phyloP scores from a whole-genome alignment of 2,113 vertebrate genomes.

The Hemiscyllium ocellatum region DNA sequence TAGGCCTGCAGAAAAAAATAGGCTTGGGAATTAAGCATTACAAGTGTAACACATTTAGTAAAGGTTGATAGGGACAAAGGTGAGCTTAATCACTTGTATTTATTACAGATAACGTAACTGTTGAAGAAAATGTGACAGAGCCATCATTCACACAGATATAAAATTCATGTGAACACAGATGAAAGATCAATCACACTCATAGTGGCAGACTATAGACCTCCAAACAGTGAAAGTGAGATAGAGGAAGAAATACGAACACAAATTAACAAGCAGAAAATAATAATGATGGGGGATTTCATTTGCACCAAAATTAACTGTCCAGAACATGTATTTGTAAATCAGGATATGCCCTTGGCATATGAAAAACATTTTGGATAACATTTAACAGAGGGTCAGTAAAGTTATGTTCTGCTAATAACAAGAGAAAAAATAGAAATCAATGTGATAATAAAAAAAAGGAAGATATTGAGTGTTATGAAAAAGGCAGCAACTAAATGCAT shows the following conservation, averaged over 20 bases:
- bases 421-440: too few species aligned
- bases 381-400: background rate
- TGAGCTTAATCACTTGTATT: background rate
- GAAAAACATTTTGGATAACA: background rate
- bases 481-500: background rate
- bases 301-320: background rate
- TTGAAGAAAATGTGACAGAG: background rate
- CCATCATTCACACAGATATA: background rate
- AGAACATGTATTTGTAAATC: background rate
- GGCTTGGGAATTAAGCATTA: background rate
- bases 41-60: background rate
- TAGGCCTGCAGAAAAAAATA: background rate
- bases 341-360: background rate
- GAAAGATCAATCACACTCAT: background rate
- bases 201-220: background rate
- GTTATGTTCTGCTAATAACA: too few species aligned
- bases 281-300: background rate
- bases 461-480: background rate
- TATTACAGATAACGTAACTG: background rate
- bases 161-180: background rate
- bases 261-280: background rate
- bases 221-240: background rate
- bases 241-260: background rate
- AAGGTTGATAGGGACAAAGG: background rate
- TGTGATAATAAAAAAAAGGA: too few species aligned